A percentile compares a stretch with the other conserved stretches of the same genome.
phyloP scores from a whole-genome alignment of 2,797 vertebrate genomes.

The Heteromormyrus szaboi region DNA sequence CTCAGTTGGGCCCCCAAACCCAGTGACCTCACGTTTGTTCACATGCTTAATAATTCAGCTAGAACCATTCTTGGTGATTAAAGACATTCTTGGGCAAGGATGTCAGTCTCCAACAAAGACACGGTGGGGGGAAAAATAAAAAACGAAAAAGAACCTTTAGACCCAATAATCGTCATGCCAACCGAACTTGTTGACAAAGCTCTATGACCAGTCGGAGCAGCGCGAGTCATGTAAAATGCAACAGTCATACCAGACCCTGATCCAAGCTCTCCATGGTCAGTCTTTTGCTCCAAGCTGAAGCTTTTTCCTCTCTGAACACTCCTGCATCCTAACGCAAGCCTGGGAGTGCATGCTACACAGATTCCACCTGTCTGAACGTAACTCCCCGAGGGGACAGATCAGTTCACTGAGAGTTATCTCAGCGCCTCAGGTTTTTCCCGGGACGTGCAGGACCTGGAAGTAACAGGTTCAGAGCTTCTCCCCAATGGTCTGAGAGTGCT shows the following conservation, averaged over 20 bases:
- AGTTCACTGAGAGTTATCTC: not conserved
- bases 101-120: slow-evolving; percentile 4
- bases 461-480: not conserved
- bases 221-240: not conserved
- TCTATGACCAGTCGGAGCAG: not conserved
- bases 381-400: not conserved
- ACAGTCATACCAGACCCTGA: not conserved
- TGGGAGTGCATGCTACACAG: not conserved
- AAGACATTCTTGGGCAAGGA: not conserved
- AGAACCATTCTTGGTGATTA: slow-evolving; percentile 2
- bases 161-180: not conserved
- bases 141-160: not conserved
- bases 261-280: not conserved
- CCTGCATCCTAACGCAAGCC: not conserved
- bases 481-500: not conserved
- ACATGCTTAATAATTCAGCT: not conserved
- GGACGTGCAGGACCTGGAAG: not conserved
- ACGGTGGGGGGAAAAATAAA: not conserved
- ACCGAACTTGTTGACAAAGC: not conserved
- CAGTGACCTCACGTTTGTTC: not conserved
- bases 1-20: not conserved
- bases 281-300: not conserved
- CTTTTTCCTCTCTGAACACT: not conserved
- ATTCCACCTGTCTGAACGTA: not conserved
- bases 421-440: not conserved